Conservation (phyloP, 2,113 vertebrate species). For the Podarcis muralis region DNA sequence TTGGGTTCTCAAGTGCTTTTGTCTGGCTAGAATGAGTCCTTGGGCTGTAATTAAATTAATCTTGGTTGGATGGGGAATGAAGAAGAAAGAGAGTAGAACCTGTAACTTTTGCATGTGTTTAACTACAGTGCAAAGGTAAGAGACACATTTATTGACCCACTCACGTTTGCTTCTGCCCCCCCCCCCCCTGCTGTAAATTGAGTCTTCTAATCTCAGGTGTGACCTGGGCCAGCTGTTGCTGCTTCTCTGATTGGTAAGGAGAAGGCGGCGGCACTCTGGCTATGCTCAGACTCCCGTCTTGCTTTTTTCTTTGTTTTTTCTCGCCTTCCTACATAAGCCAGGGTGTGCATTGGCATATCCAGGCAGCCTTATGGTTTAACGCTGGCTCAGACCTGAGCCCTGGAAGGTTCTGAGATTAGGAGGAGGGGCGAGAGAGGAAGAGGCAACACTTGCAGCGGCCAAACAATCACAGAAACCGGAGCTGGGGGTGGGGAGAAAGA, state of each 20-base stretch:
- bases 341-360: not conserved
- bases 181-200: too few species aligned
- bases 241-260: not conserved
- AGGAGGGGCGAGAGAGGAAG: too few species aligned
- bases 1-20: too few species aligned
- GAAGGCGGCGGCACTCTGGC: not conserved
- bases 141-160: too few species aligned
- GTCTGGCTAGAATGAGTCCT: too few species aligned
- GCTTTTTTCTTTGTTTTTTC: not conserved
- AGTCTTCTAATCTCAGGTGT: not conserved
- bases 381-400: not conserved
- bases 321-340: not conserved
- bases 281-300: not conserved
- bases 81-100: too few species aligned
- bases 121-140: too few species aligned
- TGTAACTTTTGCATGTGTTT: too few species aligned
- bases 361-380: not conserved
- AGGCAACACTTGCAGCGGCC: not conserved
- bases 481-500: not conserved
- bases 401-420: not conserved
- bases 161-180: too few species aligned
- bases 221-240: not conserved
- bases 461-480: too few species aligned
- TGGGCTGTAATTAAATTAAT: too few species aligned
- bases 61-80: too few species aligned